Percentiles rank a stretch among this genome's conserved stretches.
Conservation (phyloP, 2,888 invertebrate genomes). For the Bombylius major region DNA sequence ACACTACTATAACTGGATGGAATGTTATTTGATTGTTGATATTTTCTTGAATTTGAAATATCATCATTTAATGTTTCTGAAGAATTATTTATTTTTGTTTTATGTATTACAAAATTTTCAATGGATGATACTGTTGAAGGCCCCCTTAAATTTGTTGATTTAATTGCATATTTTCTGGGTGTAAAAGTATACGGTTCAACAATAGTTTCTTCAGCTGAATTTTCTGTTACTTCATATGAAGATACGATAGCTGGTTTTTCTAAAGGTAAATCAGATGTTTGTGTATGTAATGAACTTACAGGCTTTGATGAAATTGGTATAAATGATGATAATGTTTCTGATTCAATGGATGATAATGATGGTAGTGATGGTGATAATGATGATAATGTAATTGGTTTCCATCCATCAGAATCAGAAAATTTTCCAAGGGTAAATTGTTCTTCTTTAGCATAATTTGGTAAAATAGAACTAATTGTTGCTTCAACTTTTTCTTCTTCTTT, state of each 20-base stretch:
- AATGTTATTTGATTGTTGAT: not conserved
- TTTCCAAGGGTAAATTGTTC: constrained; percentile 22
- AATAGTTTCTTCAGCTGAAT: constrained; percentile 5
- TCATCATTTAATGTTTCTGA: not conserved
- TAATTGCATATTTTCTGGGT: not conserved
- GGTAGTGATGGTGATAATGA: too few relatives aligned
- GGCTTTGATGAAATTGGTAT: not conserved
- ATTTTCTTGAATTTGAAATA: not conserved
- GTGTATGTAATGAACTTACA: constrained; percentile 2
- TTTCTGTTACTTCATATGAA: constrained; percentile 6
- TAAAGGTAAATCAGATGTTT: not conserved
- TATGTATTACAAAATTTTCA: constrained; percentile 21
- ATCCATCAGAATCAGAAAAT: constrained; percentile 25
- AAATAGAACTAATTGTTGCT: constrained; percentile 13
- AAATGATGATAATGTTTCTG: not conserved
- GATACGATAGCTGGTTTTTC: not conserved
- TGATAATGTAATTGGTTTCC: constrained; percentile 21
- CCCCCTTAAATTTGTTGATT: not conserved
- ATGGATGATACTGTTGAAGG: constrained; percentile 10
- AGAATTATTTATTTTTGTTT: too few relatives aligned
- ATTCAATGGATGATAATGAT: not conserved
- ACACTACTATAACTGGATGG: not conserved
- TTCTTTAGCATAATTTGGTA: constrained; percentile 9
- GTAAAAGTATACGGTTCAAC: not conserved
- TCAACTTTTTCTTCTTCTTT: constrained; percentile 31